These are phyloP conservation scores for Xiphophorus birchmanni DNA, from an alignment of 2,797 vertebrate genomes.

Conservation along the genomic window DNA sequence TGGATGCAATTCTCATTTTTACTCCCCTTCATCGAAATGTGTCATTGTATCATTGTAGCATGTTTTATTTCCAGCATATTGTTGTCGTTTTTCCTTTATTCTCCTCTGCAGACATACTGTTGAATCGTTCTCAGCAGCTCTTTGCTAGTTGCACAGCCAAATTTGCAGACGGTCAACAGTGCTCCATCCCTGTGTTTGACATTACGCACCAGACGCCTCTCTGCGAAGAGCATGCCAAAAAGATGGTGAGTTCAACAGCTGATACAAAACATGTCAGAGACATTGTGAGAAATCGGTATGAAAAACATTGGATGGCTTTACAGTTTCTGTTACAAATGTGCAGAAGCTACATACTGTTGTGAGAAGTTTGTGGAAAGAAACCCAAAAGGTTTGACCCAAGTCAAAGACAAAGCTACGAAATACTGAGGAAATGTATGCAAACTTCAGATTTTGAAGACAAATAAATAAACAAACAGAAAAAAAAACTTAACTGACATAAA, in stretches of 20 bases:
- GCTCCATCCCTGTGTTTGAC: conserved; percentile 97
- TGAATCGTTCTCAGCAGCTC: conserved; percentile 98
- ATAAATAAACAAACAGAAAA: neutral
- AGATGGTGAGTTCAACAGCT: conserved; percentile 87
- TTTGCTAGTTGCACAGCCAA: conserved; percentile 99
- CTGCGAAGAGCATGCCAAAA: conserved; percentile 99
- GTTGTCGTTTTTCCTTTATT: conserved; percentile 76
- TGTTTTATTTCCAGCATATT: neutral
- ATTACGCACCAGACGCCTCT: conserved; percentile 99
- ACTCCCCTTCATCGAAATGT: neutral
- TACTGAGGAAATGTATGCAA: too few species aligned
- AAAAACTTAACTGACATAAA: neutral
- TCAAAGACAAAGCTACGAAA: too few species aligned
- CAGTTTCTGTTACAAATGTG: neutral
- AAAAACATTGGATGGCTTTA: neutral
- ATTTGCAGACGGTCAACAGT: conserved; percentile 98
- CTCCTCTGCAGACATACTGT: conserved; percentile 88
- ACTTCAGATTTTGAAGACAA: neutral
- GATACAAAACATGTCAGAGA: neutral
- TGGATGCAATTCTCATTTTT: neutral
- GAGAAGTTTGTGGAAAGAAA: neutral
- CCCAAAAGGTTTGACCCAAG: too few species aligned
- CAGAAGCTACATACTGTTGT: neutral
- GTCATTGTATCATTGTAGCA: neutral
- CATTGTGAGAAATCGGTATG: neutral